Percentiles rank a stretch among this genome's conserved stretches.
Evolutionary conservation across 1,140 invertebrate genomes (phyloP).

Genomic region (Oryzaephilus surinamensis): DNA sequence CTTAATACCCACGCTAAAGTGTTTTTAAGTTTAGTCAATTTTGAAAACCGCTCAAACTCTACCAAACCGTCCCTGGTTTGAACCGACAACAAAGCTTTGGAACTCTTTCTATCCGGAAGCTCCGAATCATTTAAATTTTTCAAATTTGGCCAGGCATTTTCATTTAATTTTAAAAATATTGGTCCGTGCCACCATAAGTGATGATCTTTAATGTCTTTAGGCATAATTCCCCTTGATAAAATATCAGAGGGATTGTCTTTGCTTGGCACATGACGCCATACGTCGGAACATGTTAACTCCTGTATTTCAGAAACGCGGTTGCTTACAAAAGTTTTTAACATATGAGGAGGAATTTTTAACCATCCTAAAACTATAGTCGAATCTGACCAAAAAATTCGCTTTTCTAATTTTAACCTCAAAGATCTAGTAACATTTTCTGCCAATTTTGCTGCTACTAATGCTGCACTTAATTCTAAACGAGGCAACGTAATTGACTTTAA

Average conservation of each 20-base stretch:
- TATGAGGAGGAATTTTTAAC: slow-evolving; percentile 17
- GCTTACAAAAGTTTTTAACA: slow-evolving; percentile 22
- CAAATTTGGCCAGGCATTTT: slow-evolving; percentile 3
- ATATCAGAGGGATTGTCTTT: slow-evolving; percentile 12
- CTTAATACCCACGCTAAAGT: not conserved
- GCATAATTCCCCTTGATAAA: not conserved
- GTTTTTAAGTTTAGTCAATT: not conserved
- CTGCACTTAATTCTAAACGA: no score
- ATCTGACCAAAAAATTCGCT: not conserved
- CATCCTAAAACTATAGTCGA: slow-evolving; percentile 8
- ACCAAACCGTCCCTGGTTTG: not conserved
- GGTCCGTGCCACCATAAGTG: slow-evolving; percentile 2
- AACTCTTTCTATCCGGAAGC: no score
- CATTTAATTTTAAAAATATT: not conserved
- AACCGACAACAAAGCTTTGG: no score
- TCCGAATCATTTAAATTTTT: no score
- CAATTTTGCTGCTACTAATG: no score
- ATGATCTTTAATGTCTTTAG: not conserved
- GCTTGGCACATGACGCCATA: slow-evolving; percentile 7
- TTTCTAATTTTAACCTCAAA: not conserved
- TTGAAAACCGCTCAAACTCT: not conserved
- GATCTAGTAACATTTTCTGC: no score
- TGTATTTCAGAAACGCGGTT: slow-evolving; percentile 12
- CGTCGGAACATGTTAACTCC: not conserved
- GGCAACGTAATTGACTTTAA: not conserved